Evolutionary conservation across 2,113 vertebrate species (phyloP), one percentile per base, ranked within the genome.

Genomic region (Psettodes erumei): DNA sequence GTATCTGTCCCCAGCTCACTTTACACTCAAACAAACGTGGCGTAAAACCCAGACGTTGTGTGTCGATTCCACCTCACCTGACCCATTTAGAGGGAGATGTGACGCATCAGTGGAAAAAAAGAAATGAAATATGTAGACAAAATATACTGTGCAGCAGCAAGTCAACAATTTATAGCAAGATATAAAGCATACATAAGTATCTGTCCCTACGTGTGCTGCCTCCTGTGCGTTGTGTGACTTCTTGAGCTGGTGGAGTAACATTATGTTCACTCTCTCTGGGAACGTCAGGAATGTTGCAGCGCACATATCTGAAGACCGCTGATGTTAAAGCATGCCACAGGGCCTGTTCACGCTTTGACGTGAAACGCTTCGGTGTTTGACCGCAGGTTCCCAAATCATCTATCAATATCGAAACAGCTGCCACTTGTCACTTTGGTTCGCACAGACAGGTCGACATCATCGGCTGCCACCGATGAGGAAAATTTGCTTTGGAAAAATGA

Each of bases 231-330:
- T 30, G 51, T 69, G 48, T 65, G 33, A 60, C 33, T 25, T 38
- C 45, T 37, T 15, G 12, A 63, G 37, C 21, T 47, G 71, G 30
- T 65, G 35, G 47, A 58, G 38, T 35, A 21, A 50, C 66, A 38
- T 45, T 25, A 9, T 19, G 47, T 67, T 84, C 30, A 37, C 21
- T 37, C 43, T 53, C 12, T 40, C 56, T 59, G n/a, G 62, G 59
- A 73, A 86, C n/a, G 30, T 66, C 19, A 85, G 43, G 71, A 81
- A 85, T 80, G 72, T 55, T 38, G 79, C 56, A 30, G n/a, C 40
- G 55, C 48, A 11, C 30, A 40, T 73, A 37, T 25, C 23, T 35
- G 27, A 43, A 25, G 50, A 4, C 56, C 35, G 38, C 47, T 35
- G 38, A 37, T 75, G 61, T 51, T 58, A 11, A 59, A 69, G 65